Conservation (phyloP, 1,140 invertebrate genomes). For the Bombus polaris region DNA sequence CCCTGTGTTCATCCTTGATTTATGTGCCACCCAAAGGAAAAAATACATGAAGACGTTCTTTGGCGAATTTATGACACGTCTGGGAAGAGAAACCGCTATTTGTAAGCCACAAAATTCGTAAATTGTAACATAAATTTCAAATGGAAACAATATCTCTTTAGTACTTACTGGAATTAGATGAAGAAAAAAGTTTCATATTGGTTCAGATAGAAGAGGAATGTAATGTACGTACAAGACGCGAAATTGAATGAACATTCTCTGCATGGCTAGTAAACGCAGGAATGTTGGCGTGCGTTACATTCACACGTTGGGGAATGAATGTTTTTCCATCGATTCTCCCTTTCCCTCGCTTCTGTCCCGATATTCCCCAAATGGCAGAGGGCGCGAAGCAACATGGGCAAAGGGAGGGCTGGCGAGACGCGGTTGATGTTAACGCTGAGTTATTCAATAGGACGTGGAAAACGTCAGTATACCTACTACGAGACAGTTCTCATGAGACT, state of each 20-base stretch:
- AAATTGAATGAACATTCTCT: not conserved
- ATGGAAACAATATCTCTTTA: not conserved
- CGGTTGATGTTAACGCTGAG: conserved; percentile 61
- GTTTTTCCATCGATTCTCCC: conserved; percentile 54
- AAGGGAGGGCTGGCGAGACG: conserved; percentile 6
- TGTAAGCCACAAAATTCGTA: not conserved
- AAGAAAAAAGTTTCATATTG: not conserved
- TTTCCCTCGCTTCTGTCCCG: conserved; percentile 14
- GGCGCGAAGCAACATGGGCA: conserved; percentile 37
- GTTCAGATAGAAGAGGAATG: too few relatives aligned
- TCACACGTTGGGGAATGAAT: not conserved
- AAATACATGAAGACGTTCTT: not conserved
- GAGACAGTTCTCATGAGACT: conserved; percentile 55
- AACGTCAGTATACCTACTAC: conserved; percentile 36
- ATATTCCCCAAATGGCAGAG: conserved; percentile 54
- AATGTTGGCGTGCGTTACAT: too few relatives aligned
- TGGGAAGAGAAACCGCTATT: not conserved
- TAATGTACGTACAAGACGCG: not conserved
- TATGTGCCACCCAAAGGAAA: not conserved
- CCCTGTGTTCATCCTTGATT: not conserved
- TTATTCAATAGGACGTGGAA: conserved; percentile 64
- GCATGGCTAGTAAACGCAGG: too few relatives aligned
- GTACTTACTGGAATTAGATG: not conserved
- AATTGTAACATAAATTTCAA: not conserved
- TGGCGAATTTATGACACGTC: not conserved